Percentiles rank a stretch among this genome's conserved stretches.
phyloP scores from a whole-genome alignment of 2,888 invertebrate species.

The Cepaea hortensis region DNA sequence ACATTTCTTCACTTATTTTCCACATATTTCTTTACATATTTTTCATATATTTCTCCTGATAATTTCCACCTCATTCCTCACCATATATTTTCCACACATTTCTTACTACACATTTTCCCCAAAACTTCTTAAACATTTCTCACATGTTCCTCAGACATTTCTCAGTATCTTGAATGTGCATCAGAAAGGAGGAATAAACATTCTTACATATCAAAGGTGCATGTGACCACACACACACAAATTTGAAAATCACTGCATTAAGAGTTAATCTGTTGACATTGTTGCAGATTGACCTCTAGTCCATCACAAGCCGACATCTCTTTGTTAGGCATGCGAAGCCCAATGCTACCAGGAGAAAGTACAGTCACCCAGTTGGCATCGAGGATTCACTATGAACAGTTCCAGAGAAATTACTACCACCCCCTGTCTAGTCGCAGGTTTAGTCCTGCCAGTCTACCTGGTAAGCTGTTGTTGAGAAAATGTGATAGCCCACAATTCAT shows the following conservation, averaged over 20 bases:
- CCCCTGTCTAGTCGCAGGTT: constrained; percentile 58
- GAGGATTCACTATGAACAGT: constrained; percentile 74
- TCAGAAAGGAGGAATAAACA: too few species aligned
- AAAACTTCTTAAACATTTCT: too few species aligned
- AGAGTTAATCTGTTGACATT: neutral
- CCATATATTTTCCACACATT: too few species aligned
- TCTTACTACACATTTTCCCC: too few species aligned
- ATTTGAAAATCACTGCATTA: neutral
- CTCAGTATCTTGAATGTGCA: too few species aligned
- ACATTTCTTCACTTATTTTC: too few species aligned
- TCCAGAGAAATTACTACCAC: constrained; percentile 57
- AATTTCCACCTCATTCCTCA: too few species aligned
- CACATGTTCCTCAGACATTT: too few species aligned
- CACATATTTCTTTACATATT: too few species aligned
- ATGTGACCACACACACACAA: too few species aligned
- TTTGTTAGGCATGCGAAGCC: constrained; percentile 68
- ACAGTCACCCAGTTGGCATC: constrained; percentile 69
- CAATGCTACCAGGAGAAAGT: constrained; percentile 40
- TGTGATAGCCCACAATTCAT: neutral
- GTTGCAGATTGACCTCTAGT: constrained; percentile 64
- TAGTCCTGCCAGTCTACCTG: constrained; percentile 69
- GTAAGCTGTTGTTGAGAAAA: constrained; percentile 51
- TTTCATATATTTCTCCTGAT: too few species aligned
- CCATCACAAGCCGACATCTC: constrained; percentile 71
- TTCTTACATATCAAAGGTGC: too few species aligned